phyloP scores from a whole-genome alignment of 1,140 invertebrate genomes.

The Adoxophyes honmai region DNA sequence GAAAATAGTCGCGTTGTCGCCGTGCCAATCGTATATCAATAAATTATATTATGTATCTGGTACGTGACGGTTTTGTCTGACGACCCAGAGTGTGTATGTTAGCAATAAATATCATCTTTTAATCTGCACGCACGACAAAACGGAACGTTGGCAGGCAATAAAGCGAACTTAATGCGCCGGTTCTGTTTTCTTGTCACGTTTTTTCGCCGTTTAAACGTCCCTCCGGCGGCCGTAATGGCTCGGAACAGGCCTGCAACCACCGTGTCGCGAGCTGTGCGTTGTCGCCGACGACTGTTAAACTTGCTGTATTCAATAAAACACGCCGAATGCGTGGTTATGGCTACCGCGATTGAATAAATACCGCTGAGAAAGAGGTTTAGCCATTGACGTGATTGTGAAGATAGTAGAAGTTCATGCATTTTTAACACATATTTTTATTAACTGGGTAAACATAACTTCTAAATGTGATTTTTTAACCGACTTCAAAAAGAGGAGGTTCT shows the following conservation, averaged over 20 bases:
- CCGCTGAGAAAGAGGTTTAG: too few relatives aligned
- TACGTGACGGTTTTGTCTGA: slow-evolving; percentile 13
- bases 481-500: too few relatives aligned
- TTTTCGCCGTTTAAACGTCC: slow-evolving; percentile 61
- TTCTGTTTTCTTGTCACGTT: slow-evolving; percentile 67
- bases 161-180: slow-evolving; percentile 59
- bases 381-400: too few relatives aligned
- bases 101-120: slow-evolving; percentile 51
- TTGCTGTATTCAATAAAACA: too few relatives aligned
- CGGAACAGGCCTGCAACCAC: slow-evolving; percentile 53
- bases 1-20: not conserved
- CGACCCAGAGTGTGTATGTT: slow-evolving; percentile 19
- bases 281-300: too few relatives aligned
- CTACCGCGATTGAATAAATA: too few relatives aligned
- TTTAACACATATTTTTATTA: too few relatives aligned
- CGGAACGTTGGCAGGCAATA: slow-evolving; percentile 42
- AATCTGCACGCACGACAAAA: slow-evolving; percentile 53
- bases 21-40: slow-evolving; percentile 14
- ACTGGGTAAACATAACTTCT: too few relatives aligned
- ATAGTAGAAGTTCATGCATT: too few relatives aligned
- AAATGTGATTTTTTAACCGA: too few relatives aligned
- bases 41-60: slow-evolving; percentile 14
- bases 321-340: too few relatives aligned
- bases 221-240: slow-evolving; percentile 45
- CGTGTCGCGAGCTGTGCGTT: slow-evolving; percentile 19